Conservation (phyloP, 2,888 invertebrate genomes). For the Linyphia triangularis region DNA sequence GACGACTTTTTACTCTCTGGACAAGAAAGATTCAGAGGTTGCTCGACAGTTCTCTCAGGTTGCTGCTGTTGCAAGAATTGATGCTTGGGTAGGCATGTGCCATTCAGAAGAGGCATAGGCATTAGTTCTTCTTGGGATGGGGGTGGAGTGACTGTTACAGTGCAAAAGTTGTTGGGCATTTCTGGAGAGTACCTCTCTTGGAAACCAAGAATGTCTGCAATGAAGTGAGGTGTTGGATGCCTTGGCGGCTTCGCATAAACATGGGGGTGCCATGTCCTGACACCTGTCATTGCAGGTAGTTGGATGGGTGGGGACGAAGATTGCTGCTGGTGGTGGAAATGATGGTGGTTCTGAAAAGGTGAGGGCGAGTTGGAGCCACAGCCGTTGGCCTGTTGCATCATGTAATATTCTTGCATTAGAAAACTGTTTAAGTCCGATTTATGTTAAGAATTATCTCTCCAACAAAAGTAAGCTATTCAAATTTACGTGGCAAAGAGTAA, state of each 20-base stretch:
- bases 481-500: no score
- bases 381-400: slow-evolving; percentile 70
- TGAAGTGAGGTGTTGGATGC: slow-evolving; percentile 91
- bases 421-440: neutral
- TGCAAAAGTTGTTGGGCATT: slow-evolving; percentile 26
- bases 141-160: slow-evolving; percentile 32
- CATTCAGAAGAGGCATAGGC: slow-evolving; percentile 49
- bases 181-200: slow-evolving; percentile 38
- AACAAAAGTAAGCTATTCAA: neutral
- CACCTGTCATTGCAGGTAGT: slow-evolving; percentile 30
- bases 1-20: slow-evolving; percentile 64
- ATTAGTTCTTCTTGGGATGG: slow-evolving; percentile 19
- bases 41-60: slow-evolving; percentile 46
- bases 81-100: slow-evolving; percentile 30
- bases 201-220: slow-evolving; percentile 91
- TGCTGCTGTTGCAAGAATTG: slow-evolving; percentile 32
- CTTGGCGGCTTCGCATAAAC: slow-evolving; percentile 91
- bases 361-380: slow-evolving; percentile 69
- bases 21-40: slow-evolving; percentile 70
- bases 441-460: neutral
- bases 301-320: slow-evolving; percentile 41
- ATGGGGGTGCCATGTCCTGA: slow-evolving; percentile 88
- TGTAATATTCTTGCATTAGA: slow-evolving; percentile 73
- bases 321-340: slow-evolving; percentile 38
- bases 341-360: slow-evolving; percentile 65